Evolutionary conservation across 2,888 invertebrate species (phyloP), one percentile per base, ranked within the genome.

Genomic region (Mythimna ferrago): DNA sequence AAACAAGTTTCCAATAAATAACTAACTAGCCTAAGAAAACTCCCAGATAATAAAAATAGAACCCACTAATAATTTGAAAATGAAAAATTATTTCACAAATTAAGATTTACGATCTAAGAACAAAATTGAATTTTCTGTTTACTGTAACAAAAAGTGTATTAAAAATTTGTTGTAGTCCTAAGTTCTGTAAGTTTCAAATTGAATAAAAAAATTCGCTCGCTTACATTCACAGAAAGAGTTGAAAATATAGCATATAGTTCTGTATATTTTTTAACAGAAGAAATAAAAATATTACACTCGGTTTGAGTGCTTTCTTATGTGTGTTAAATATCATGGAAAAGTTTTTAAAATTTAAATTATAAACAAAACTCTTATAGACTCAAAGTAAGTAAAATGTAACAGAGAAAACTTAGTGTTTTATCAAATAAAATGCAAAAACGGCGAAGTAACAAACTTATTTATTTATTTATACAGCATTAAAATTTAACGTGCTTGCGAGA

Each of bases 161-260:
- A 78, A 64, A 78, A 82, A 82, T 68, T 82, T 84, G 51, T 76
- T 71, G 66, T 54, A 71, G 79, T 63, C 21, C 35, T 63, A 76
- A 71, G 71, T 82, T 84, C 70, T 58, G 53, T n/a, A 71, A 80
- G 57, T 80, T 44, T 70, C 57, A 76, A 80, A 86, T 83, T 81
- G 75, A 86, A 84, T 86, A 81, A 79, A 81, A 79, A 81, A 84
- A 73, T 71, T 81, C 68, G 41, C 57, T 53, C 44, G 66, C 32
- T 51, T 61, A 71, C 62, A 75, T n/a, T 73, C 57, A 73, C 54
- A 69, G 60, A 77, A 75, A 70, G 63, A 67, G 65, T 73, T 75
- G 14, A 48, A 69, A 66, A 53, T 54, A 62, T 21, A 14, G 7
- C 26, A 16, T n/a, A 7, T 32, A 16, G 11, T 21, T 74, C 32